These are phyloP conservation scores for Aspidiotus rigidus DNA, from an alignment of 2,888 invertebrate species.

Conservation along the genomic window DNA sequence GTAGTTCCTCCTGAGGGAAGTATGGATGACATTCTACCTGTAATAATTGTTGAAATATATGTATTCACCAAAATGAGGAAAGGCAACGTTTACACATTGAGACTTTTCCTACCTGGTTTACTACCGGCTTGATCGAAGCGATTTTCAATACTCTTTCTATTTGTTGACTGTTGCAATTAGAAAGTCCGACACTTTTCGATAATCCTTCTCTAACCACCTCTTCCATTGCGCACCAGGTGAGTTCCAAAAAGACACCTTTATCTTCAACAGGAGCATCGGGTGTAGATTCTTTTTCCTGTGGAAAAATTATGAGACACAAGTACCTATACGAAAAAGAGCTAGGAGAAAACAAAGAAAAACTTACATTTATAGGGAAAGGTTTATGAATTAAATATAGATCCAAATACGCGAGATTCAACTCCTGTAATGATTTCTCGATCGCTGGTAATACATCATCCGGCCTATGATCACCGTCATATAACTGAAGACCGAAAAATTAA, in stretches of 20 bases:
- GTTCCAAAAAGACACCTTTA: conserved; percentile 40
- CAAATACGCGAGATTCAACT: conserved; percentile 66
- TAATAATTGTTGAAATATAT: conserved; percentile 32
- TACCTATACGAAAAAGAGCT: not conserved
- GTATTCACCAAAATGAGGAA: not conserved
- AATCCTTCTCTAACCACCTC: conserved; percentile 58
- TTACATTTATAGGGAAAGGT: conserved; percentile 74
- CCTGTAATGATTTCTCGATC: conserved; percentile 55
- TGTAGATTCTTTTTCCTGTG: not conserved
- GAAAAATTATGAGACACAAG: not conserved
- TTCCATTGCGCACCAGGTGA: conserved; percentile 67
- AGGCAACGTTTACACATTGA: not conserved
- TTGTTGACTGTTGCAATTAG: conserved; percentile 72
- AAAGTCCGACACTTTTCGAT: conserved; percentile 64
- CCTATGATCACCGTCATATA: conserved; percentile 79
- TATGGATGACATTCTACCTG: conserved; percentile 78
- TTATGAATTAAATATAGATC: conserved; percentile 88
- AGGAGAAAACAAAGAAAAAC: too few species aligned
- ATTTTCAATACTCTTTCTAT: conserved; percentile 54
- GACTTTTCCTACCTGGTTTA: conserved; percentile 46
- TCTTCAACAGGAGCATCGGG: conserved; percentile 1
- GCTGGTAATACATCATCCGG: conserved; percentile 64
- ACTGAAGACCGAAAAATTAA: conserved; percentile 35
- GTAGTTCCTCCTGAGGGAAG: conserved; percentile 59
- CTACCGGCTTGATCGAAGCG: conserved; percentile 55